These are phyloP conservation scores for Oreochromis niloticus DNA, from an alignment of 2,113 vertebrate genomes.

Conservation along the genomic window DNA sequence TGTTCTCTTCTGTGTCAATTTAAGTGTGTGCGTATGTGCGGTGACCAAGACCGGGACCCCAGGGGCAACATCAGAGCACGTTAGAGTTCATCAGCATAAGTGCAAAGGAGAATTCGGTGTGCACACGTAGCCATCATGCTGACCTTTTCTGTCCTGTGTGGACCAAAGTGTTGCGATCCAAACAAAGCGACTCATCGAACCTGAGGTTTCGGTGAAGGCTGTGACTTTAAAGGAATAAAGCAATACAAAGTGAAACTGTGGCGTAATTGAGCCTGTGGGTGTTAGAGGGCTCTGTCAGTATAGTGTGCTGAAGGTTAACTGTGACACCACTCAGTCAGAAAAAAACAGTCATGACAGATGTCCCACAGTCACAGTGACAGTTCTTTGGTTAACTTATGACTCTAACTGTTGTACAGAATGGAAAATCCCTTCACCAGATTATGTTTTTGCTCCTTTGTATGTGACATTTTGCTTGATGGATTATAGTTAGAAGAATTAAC, in stretches of 20 bases:
- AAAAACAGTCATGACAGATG: not conserved
- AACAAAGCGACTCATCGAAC: not conserved
- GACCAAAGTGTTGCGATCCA: not conserved
- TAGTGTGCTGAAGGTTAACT: not conserved
- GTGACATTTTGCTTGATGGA: not conserved
- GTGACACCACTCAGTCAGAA: not conserved
- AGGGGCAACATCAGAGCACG: slow-evolving; percentile 20
- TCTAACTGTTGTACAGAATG: not conserved
- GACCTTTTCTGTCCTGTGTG: not conserved
- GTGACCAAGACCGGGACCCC: not conserved
- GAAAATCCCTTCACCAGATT: not conserved
- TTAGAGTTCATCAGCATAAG: not conserved
- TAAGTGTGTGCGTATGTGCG: slow-evolving; percentile 12
- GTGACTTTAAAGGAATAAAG: not conserved
- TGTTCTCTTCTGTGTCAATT: slow-evolving; percentile 20
- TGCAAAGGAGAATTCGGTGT: not conserved
- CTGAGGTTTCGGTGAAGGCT: not conserved
- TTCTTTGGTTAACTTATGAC: not conserved
- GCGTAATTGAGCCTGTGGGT: not conserved
- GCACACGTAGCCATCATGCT: not conserved
- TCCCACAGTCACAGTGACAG: not conserved
- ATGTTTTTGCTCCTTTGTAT: not conserved
- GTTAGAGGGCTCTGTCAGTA: not conserved
- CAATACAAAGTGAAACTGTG: not conserved
- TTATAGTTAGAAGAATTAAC: not conserved